Conservation (phyloP, 2,888 invertebrate species). For the Oconnorella tubifera region DNA sequence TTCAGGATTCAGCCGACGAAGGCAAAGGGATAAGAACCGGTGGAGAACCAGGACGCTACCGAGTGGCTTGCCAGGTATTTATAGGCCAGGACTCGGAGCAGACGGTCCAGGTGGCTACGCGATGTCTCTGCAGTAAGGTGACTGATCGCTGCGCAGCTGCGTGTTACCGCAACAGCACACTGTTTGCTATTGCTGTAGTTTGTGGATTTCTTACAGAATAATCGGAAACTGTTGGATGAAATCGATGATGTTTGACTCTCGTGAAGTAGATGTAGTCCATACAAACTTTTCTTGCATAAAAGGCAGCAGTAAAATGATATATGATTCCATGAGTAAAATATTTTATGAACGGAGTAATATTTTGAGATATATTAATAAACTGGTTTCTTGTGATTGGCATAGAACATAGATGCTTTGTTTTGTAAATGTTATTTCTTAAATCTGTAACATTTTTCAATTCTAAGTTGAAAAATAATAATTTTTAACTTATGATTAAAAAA, state of each 20-base stretch:
- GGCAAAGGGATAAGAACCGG: too few relatives aligned
- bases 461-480: too few relatives aligned
- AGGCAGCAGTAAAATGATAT: too few relatives aligned
- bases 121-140: constrained; percentile 35
- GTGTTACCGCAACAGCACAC: constrained; percentile 31
- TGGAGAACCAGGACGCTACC: constrained; percentile 24
- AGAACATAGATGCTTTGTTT: too few relatives aligned
- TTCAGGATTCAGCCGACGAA: constrained; percentile 9
- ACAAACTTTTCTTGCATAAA: too few relatives aligned
- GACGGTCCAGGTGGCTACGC: constrained; percentile 34
- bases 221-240: background rate
- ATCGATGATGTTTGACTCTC: background rate
- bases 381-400: too few relatives aligned
- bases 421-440: too few relatives aligned
- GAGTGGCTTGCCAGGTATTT: constrained; percentile 33
- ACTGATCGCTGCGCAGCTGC: constrained; percentile 36
- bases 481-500: too few relatives aligned
- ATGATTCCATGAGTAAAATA: too few relatives aligned
- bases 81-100: constrained; percentile 37
- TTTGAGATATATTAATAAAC: too few relatives aligned
- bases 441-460: too few relatives aligned
- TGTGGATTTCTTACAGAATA: constrained; percentile 34
- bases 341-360: too few relatives aligned
- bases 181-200: constrained; percentile 34
- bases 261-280: background rate